phyloP scores from a whole-genome alignment of 2,113 vertebrate species.

The Gadus macrocephalus region DNA sequence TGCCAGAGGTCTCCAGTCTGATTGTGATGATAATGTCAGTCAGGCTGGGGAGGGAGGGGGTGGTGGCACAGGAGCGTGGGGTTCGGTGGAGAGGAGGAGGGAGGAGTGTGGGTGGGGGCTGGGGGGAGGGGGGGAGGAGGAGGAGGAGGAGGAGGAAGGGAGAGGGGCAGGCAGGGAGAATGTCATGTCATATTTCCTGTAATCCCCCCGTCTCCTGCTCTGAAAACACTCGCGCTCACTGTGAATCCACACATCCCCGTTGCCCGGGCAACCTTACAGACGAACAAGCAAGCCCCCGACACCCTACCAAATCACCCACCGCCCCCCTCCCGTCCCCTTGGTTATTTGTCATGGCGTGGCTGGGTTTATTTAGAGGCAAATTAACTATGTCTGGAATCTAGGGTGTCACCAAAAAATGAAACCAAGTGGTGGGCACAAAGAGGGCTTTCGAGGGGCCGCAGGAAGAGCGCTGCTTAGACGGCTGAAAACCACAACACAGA shows the following conservation, averaged over 20 bases:
- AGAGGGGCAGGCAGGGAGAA: conserved; percentile 59
- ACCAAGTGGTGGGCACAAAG: conserved; percentile 52
- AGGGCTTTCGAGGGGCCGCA: conserved; percentile 32
- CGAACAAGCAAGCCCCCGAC: conserved; percentile 69
- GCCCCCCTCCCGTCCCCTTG: conserved; percentile 57
- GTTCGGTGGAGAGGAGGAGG: conserved; percentile 27
- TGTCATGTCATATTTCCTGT: conserved; percentile 80
- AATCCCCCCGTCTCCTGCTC: conserved; percentile 70
- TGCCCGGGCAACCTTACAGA: conserved; percentile 70
- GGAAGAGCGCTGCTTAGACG: conserved; percentile 30
- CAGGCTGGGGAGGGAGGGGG: conserved; percentile 52
- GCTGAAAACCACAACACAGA: conserved; percentile 36
- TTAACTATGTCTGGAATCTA: conserved; percentile 79
- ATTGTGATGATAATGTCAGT: conserved; percentile 82
- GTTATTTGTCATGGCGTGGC: conserved; percentile 79
- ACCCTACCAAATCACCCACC: conserved; percentile 64
- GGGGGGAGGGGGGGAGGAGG: conserved; percentile 23
- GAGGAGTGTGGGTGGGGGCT: conserved; percentile 32
- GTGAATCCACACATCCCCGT: conserved; percentile 60
- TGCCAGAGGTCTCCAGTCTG: conserved; percentile 73
- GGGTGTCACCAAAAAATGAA: conserved; percentile 61
- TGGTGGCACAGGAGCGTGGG: conserved; percentile 20
- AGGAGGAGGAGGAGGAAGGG: conserved; percentile 25
- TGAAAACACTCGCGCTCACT: conserved; percentile 68
- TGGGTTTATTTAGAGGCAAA: conserved; percentile 79